phyloP scores from a whole-genome alignment of 2,113 vertebrate genomes.

The Myrmecobius fasciatus region DNA sequence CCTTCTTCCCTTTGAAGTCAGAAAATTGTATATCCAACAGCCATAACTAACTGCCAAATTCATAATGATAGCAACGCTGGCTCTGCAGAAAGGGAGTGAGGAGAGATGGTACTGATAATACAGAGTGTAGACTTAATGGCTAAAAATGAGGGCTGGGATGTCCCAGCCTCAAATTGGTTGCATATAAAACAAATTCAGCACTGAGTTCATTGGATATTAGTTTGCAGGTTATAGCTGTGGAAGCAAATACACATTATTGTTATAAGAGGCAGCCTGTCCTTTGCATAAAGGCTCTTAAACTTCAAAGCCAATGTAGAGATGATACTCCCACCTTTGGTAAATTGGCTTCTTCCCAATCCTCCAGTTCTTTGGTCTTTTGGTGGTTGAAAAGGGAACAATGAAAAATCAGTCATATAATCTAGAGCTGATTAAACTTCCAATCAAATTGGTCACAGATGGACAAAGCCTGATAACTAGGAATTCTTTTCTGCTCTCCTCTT shows the following conservation, averaged over 20 bases:
- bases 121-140: constrained; percentile 15
- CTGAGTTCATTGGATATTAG: constrained; percentile 37
- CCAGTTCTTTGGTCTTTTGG: not conserved
- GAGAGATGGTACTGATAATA: constrained; percentile 11
- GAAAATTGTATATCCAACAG: constrained; percentile 48
- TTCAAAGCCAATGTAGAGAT: not conserved
- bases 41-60: constrained; percentile 46
- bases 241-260: constrained; percentile 7
- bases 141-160: constrained; percentile 16
- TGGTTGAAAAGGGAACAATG: constrained; percentile 1
- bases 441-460: not conserved
- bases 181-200: constrained; percentile 43
- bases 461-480: too few relatives aligned
- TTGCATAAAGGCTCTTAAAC: not conserved
- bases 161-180: not conserved
- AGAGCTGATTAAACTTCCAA: not conserved
- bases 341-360: not conserved
- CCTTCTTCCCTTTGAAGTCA: constrained; percentile 55
- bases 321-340: not conserved
- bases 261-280: constrained; percentile 8
- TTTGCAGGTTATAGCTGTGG: constrained; percentile 30
- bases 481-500: too few relatives aligned
- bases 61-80: constrained; percentile 3
- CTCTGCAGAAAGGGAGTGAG: constrained; percentile 6
- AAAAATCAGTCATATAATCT: not conserved